These are phyloP conservation scores for Schizotus pectinicornis DNA, from an alignment of 2,888 invertebrate genomes.

Conservation along the genomic window DNA sequence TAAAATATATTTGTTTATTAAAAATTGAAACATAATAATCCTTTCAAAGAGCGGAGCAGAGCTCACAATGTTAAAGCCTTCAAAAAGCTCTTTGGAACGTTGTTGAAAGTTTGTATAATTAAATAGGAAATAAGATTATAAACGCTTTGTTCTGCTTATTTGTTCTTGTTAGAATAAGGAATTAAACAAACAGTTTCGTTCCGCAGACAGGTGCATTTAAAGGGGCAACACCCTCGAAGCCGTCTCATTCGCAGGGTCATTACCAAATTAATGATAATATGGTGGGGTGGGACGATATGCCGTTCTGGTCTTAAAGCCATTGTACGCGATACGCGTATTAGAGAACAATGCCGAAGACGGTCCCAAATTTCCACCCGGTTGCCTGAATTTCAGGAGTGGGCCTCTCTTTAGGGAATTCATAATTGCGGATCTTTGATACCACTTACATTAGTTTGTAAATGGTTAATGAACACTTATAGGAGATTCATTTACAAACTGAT, in stretches of 20 bases:
- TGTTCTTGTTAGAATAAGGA: slow-evolving; percentile 17
- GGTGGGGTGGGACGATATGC: slow-evolving; percentile 26
- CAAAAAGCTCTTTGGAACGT: slow-evolving; percentile 2
- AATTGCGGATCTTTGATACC: slow-evolving; percentile 33
- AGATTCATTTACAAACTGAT: not conserved
- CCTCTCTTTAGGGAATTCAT: slow-evolving; percentile 27
- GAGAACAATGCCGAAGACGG: slow-evolving; percentile 36
- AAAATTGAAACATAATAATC: too few relatives aligned
- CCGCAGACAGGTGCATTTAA: slow-evolving; percentile 33
- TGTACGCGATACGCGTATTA: slow-evolving; percentile 36
- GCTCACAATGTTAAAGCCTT: not conserved
- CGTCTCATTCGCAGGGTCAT: slow-evolving; percentile 34
- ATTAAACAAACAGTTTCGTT: slow-evolving; percentile 26
- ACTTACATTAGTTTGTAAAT: slow-evolving; percentile 31
- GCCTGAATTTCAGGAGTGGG: slow-evolving; percentile 28
- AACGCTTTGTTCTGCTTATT: slow-evolving; percentile 23
- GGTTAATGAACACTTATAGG: slow-evolving; percentile 27
- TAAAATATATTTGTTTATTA: too few relatives aligned
- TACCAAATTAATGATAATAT: slow-evolving; percentile 39
- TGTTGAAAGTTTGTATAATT: slow-evolving; percentile 16
- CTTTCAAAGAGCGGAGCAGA: too few relatives aligned
- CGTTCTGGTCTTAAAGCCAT: slow-evolving; percentile 31
- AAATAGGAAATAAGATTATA: slow-evolving; percentile 25
- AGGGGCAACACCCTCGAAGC: slow-evolving; percentile 11
- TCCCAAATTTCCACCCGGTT: slow-evolving; percentile 35